Evolutionary conservation across 2,113 vertebrate genomes (phyloP).

Genomic region (Alethe diademata): DNA sequence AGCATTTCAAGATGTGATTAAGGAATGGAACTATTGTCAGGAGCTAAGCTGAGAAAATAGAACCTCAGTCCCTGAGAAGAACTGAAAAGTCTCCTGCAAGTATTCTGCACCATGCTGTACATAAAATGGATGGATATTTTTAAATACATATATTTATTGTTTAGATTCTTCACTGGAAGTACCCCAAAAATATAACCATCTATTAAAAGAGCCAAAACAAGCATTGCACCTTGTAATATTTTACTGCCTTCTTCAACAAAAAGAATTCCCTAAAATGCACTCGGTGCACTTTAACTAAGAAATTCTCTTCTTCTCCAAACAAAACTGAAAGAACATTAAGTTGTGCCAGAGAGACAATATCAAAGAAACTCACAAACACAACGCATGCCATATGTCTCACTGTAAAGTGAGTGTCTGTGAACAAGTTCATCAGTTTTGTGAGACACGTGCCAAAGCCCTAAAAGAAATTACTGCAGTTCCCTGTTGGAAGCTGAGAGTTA

Average conservation of each 20-base stretch:
- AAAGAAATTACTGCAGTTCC: neutral
- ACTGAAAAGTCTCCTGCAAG: neutral
- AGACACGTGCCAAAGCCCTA: neutral
- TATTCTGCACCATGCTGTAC: neutral
- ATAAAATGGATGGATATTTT: neutral
- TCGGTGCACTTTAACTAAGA: neutral
- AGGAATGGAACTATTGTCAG: neutral
- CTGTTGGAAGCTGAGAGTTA: slow-evolving; percentile 15
- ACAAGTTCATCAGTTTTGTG: neutral
- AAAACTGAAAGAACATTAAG: neutral
- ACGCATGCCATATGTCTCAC: neutral
- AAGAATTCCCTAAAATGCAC: neutral
- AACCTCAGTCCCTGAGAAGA: neutral
- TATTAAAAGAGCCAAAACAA: neutral
- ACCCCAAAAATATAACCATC: neutral
- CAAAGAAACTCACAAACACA: neutral
- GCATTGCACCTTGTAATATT: neutral
- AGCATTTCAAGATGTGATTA: neutral
- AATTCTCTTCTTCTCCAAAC: neutral
- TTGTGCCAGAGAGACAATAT: neutral
- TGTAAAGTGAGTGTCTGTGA: neutral
- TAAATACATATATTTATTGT: neutral
- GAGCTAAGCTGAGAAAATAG: neutral
- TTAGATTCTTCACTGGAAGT: neutral
- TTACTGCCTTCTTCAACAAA: neutral